Evolutionary conservation across 2,888 invertebrate genomes (phyloP).

Genomic region (Venustoraphidia nigricollis): DNA sequence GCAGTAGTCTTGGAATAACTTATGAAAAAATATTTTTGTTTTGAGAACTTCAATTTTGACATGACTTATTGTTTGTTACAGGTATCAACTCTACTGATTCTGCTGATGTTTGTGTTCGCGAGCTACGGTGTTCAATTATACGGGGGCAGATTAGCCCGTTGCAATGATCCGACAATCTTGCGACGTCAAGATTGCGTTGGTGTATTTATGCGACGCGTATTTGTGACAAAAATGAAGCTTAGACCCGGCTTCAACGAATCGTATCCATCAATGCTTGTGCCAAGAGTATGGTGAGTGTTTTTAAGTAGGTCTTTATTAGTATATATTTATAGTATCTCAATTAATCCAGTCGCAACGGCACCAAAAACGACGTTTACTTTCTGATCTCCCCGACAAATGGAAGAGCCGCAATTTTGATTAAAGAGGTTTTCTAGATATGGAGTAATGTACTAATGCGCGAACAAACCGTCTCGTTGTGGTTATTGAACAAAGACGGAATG

Average conservation of each 20-base stretch:
- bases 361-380: too few relatives aligned
- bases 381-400: too few relatives aligned
- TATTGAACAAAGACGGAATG: too few relatives aligned
- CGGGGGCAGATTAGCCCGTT: constrained; percentile 88
- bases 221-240: constrained; percentile 96
- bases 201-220: constrained; percentile 86
- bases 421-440: too few relatives aligned
- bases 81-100: constrained; percentile 90
- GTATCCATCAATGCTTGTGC: constrained; percentile 89
- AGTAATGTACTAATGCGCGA: too few relatives aligned
- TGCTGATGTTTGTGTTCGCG: constrained; percentile 98
- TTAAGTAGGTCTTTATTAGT: not conserved
- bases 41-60: too few relatives aligned
- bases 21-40: too few relatives aligned
- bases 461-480: too few relatives aligned
- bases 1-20: too few relatives aligned
- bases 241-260: constrained; percentile 66
- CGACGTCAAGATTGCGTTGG: constrained; percentile 82
- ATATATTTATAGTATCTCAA: not conserved
- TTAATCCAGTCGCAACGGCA: not conserved
- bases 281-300: constrained; percentile 74
- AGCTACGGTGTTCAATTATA: constrained; percentile 97
- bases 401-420: too few relatives aligned
- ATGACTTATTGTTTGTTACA: constrained; percentile 22
- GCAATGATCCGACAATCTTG: constrained; percentile 85